Evolutionary conservation across 2,888 invertebrate species (phyloP).

Genomic region (Diloba caeruleocephala): DNA sequence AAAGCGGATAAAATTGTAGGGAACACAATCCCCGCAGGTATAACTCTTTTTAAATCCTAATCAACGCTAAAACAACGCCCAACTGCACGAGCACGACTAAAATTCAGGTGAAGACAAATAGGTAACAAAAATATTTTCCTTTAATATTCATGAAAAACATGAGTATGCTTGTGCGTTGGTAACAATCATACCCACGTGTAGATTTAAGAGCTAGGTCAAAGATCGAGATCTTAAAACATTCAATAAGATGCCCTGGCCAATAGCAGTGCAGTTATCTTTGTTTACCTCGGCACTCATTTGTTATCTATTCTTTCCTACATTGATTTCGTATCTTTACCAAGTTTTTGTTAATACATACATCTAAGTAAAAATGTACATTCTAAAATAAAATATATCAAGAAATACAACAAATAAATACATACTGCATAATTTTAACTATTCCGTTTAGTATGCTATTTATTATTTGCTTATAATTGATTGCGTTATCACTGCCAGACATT

Average conservation of each 20-base stretch:
- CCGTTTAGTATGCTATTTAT: background rate
- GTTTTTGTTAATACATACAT: no score
- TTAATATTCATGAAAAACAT: background rate
- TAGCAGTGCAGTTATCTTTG: background rate
- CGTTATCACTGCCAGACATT: conserved; percentile 37
- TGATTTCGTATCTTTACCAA: background rate
- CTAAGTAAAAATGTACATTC: no score
- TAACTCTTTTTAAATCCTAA: background rate
- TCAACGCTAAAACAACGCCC: no score
- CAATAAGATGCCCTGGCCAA: background rate
- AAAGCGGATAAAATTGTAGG: conserved; percentile 97
- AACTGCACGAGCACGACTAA: no score
- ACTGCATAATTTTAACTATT: conserved; percentile 6
- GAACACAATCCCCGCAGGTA: conserved; percentile 92
- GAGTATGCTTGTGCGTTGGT: background rate
- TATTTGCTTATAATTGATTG: conserved; percentile 18
- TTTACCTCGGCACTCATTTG: background rate
- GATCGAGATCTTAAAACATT: background rate
- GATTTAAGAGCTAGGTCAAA: background rate
- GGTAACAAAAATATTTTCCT: no score
- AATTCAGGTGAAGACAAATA: no score
- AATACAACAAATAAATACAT: background rate
- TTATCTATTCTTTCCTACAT: background rate
- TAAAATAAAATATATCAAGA: no score
- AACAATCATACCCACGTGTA: background rate